These are phyloP conservation scores for Urocitellus parryii DNA, from an alignment of 2,113 vertebrate species.

Conservation along the genomic window DNA sequence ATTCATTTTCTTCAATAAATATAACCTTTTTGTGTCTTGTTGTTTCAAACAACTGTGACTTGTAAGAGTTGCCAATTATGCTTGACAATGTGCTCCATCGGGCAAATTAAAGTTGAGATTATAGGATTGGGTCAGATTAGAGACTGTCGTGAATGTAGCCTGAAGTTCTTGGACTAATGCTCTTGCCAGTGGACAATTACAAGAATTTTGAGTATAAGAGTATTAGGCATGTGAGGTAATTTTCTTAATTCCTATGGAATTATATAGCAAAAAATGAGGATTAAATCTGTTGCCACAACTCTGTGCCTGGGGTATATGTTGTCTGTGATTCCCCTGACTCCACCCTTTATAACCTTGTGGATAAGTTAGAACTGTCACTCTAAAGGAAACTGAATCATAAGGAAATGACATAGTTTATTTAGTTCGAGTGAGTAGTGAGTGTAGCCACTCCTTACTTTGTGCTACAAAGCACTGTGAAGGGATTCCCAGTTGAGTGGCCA, in stretches of 20 bases:
- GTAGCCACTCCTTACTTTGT: not conserved
- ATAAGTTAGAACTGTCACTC: not conserved
- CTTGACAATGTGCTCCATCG: not conserved
- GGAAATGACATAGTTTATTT: not conserved
- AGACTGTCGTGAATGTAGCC: not conserved
- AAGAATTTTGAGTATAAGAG: not conserved
- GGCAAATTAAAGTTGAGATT: not conserved
- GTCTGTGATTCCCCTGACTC: not conserved
- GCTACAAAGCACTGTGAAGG: not conserved
- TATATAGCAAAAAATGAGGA: not conserved
- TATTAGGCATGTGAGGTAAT: not conserved
- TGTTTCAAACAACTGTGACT: not conserved
- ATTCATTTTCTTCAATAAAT: not conserved
- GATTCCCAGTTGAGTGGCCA: not conserved
- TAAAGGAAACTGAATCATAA: constrained; percentile 21
- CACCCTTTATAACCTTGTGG: not conserved
- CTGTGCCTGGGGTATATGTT: not conserved
- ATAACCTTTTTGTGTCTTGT: not conserved
- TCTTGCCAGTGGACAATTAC: not conserved
- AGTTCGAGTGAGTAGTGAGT: not conserved
- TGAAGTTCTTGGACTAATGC: not conserved
- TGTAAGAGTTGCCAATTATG: not conserved
- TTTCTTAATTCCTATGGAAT: not conserved
- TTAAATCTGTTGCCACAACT: not conserved
- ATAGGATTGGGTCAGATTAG: not conserved